Evolutionary conservation across 2,113 vertebrate species (phyloP), one percentile per base, ranked within the genome.

Genomic region (Peromyscus leucopus): DNA sequence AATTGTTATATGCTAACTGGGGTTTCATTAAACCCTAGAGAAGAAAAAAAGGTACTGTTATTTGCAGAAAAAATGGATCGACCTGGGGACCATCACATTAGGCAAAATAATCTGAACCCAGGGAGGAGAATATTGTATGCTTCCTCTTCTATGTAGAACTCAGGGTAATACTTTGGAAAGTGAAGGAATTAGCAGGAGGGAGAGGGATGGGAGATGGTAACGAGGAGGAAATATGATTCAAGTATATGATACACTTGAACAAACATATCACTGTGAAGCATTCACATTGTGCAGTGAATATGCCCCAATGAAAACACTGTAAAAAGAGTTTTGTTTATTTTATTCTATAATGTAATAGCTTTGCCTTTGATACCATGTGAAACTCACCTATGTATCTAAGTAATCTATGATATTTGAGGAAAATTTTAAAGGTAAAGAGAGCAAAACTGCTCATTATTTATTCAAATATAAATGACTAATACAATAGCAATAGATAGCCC

Each of bases 391-490:
- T 1, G 8, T 24, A 75, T 28, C 17, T 28, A 12, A 76, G 1
- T 46, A 91, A 24, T 31, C 51, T 72, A 7, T 67, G 48, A 82
- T 31, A 85, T n/a, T 55, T 90, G 65, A 15, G 42, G 17, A 87
- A 55, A 57, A 12, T 76, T 92, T 90, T 46, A 61, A 71, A 85
- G 67, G 85, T 19, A 85, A 96, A 85, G 15, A 72, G 7, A 90
- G 10, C 36, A 92, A 9, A 85, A 85, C 33, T 86, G 36, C 65
- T 93, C 48, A 84, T 87, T 93, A 96, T 85, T 72, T 39, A 96
- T 79, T 93, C 82, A 97, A 94, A 55, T 2, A 93, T 79, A 10
- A 26, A 78, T 88, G 91, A 95, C 74, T 90, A 93, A 94, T 79
- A 48, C 39, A 94, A 90, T 67, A 59, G 51, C 94, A 93, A 82